Percentiles rank a stretch among this genome's conserved stretches.
These are phyloP conservation scores for Globodera rostochiensis DNA, from an alignment of 1,140 invertebrate genomes.

Conservation along the genomic window DNA sequence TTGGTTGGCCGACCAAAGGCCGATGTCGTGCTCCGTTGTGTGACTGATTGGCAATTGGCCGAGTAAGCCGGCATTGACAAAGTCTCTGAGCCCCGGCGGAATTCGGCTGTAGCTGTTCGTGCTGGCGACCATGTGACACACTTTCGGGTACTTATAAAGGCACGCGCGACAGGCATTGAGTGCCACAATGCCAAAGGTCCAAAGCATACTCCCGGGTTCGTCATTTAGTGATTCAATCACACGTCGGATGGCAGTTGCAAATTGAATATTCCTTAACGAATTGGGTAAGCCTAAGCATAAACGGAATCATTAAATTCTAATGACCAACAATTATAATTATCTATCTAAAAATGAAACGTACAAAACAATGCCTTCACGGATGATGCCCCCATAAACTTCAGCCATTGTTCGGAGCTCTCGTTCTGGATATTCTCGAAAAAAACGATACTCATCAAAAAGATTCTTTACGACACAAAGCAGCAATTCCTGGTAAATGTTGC, in stretches of 20 bases:
- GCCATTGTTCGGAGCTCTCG: constrained; percentile 95
- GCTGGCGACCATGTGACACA: constrained; percentile 59
- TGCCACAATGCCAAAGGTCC: constrained; percentile 59
- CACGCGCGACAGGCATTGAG: constrained; percentile 53
- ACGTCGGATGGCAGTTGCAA: constrained; percentile 59
- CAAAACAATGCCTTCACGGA: constrained; percentile 83
- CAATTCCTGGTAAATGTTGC: constrained; percentile 70
- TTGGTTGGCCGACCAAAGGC: not conserved
- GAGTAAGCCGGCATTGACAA: constrained; percentile 45
- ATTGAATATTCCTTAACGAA: constrained; percentile 54
- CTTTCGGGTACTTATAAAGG: constrained; percentile 57
- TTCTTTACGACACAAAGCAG: constrained; percentile 97
- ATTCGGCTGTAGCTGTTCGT: constrained; percentile 51
- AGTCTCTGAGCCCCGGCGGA: constrained; percentile 50
- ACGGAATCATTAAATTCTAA: not conserved
- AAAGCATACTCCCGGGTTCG: constrained; percentile 45
- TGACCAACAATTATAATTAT: too few relatives aligned
- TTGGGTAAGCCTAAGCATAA: not conserved
- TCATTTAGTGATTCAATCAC: constrained; percentile 57
- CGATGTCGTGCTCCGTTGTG: not conserved
- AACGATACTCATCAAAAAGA: constrained; percentile 95
- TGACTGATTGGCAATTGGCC: constrained; percentile 34
- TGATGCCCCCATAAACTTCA: constrained; percentile 95
- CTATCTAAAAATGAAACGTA: constrained; percentile 28
- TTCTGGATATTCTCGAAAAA: constrained; percentile 97